Conservation (phyloP, 2,113 vertebrate species). For the Mus musculus region GRCm39 chr12:6809001-6809500, state of each 20-base stretch:
- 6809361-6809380: background rate
- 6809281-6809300: background rate
- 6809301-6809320: background rate
- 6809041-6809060: background rate
- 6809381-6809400: background rate
- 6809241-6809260: background rate
- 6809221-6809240: background rate
- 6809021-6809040: background rate
- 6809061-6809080: background rate
- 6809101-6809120: conserved; percentile 10
- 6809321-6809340: background rate
- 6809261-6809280: background rate
- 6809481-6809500: background rate
- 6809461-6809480: background rate
- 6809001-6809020: background rate
- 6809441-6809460: background rate
- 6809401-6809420: background rate
- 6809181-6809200: background rate
- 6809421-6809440: background rate
- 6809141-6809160: background rate
- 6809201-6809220: background rate
- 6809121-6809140: background rate
- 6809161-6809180: background rate
- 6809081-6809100: background rate
- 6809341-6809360: background rate